Percentiles rank a stretch among this genome's conserved stretches.
These are phyloP conservation scores for Tachypleus tridentatus DNA, from an alignment of 1,140 invertebrate genomes.

Conservation along the genomic window DNA sequence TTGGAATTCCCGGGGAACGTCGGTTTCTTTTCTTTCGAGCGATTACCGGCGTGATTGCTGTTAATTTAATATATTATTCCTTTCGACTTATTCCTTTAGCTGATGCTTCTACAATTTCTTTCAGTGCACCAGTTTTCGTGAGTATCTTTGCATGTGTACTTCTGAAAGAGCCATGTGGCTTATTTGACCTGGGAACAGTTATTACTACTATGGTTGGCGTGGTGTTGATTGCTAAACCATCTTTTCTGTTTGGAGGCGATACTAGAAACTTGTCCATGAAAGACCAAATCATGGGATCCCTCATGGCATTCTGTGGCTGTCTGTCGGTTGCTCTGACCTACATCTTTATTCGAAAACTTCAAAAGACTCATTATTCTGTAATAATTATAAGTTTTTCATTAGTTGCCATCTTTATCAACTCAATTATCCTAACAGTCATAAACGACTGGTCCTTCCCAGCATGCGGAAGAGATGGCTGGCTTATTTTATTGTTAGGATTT, in stretches of 20 bases:
- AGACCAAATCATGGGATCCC: not conserved
- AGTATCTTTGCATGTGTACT: conserved; percentile 42
- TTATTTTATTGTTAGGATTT: conserved; percentile 63
- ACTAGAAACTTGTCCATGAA: conserved; percentile 8
- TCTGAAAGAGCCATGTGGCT: conserved; percentile 43
- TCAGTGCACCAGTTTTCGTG: conserved; percentile 45
- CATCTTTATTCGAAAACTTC: conserved; percentile 67
- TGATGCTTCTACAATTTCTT: conserved; percentile 46
- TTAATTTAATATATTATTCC: conserved; percentile 11
- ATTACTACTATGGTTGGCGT: conserved; percentile 40
- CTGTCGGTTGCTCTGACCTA: conserved; percentile 70
- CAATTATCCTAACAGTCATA: conserved; percentile 27
- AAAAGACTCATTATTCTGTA: conserved; percentile 73
- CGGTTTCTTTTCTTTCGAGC: too few relatives aligned
- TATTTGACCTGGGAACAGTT: conserved; percentile 40
- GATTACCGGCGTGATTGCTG: too few relatives aligned
- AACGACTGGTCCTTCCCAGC: conserved; percentile 60
- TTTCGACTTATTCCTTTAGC: conserved; percentile 45
- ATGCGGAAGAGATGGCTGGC: conserved; percentile 58
- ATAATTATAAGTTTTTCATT: conserved; percentile 57
- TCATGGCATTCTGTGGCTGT: conserved; percentile 59
- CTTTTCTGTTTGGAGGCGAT: conserved; percentile 34
- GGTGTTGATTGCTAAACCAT: conserved; percentile 40
- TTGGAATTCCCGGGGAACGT: too few relatives aligned
- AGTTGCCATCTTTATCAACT: conserved; percentile 12